Percentiles rank a stretch among this genome's conserved stretches.
Conservation (phyloP, 2,113 vertebrate species). For the Syngnathoides biaculeatus region DNA sequence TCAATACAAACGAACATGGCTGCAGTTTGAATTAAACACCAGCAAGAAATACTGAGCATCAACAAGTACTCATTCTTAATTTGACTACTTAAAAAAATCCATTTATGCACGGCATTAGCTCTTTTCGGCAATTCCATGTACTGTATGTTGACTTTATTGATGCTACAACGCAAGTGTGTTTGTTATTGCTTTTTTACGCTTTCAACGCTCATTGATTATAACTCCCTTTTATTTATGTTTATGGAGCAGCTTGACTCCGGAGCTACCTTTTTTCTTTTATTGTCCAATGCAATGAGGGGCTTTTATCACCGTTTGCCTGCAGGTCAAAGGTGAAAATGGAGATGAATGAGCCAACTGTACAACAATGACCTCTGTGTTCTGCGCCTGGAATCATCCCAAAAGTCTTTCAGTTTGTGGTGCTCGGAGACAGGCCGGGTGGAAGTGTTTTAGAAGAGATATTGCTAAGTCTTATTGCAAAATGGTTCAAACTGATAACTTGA, state of each 20-base stretch:
- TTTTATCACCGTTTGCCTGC: slow-evolving; percentile 75
- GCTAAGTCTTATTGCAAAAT: slow-evolving; percentile 7
- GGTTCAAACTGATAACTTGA: slow-evolving; percentile 5
- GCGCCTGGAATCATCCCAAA: slow-evolving; percentile 40
- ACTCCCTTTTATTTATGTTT: slow-evolving; percentile 72
- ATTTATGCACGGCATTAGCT: not conserved
- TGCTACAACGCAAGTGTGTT: slow-evolving; percentile 5
- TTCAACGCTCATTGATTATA: slow-evolving; percentile 66
- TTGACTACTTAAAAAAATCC: not conserved
- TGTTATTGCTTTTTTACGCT: slow-evolving; percentile 13
- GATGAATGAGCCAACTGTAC: slow-evolving; percentile 67
- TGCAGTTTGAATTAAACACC: slow-evolving; percentile 16
- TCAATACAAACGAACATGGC: slow-evolving; percentile 27
- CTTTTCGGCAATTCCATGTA: not conserved
- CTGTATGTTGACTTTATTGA: not conserved
- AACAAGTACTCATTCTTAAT: not conserved
- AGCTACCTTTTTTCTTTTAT: slow-evolving; percentile 72
- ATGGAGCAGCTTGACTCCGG: slow-evolving; percentile 65
- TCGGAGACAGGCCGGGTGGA: slow-evolving; percentile 5
- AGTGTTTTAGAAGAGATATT: slow-evolving; percentile 10
- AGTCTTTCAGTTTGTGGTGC: slow-evolving; percentile 24
- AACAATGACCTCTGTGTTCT: slow-evolving; percentile 55
- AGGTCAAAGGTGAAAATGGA: slow-evolving; percentile 75
- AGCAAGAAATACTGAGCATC: not conserved
- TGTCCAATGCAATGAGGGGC: slow-evolving; percentile 72